A percentile compares a stretch with the other conserved stretches of the same genome.
These are phyloP conservation scores for Danaus plexippus DNA, from an alignment of 1,140 invertebrate species.

Conservation along the genomic window DNA sequence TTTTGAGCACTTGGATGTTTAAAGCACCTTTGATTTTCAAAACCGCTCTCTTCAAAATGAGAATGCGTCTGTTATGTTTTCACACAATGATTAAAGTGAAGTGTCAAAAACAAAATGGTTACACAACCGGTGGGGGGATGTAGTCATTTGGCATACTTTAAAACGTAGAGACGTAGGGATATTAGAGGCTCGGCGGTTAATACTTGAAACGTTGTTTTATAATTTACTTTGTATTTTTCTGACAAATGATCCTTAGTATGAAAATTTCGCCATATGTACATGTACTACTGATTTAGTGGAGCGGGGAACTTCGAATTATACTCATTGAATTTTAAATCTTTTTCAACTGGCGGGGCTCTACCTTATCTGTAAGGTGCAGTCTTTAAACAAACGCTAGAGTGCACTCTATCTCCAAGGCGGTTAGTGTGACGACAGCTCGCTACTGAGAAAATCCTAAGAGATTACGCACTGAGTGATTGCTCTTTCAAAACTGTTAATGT, in stretches of 20 bases:
- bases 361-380: constrained; percentile 55
- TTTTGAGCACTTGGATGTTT: not conserved
- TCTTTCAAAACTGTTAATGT: constrained; percentile 52
- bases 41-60: constrained; percentile 65
- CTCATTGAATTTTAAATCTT: constrained; percentile 32
- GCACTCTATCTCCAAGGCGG: constrained; percentile 40
- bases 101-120: constrained; percentile 68
- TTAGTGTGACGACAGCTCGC: constrained; percentile 16
- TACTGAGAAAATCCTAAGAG: constrained; percentile 59
- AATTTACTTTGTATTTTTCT: constrained; percentile 54
- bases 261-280: constrained; percentile 15
- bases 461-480: constrained; percentile 68
- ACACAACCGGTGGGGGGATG: constrained; percentile 31
- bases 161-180: constrained; percentile 24
- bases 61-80: constrained; percentile 64
- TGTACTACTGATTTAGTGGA: constrained; percentile 12
- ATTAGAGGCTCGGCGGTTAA: constrained; percentile 52
- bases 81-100: constrained; percentile 68
- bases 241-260: constrained; percentile 13
- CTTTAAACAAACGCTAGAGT: constrained; percentile 53
- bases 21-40: constrained; percentile 37
- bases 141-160: constrained; percentile 31
- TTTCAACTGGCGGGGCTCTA: constrained; percentile 27
- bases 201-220: constrained; percentile 47
- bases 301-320: constrained; percentile 24